phyloP scores from a whole-genome alignment of 2,888 invertebrate genomes.

The Alsophila aescularia region DNA sequence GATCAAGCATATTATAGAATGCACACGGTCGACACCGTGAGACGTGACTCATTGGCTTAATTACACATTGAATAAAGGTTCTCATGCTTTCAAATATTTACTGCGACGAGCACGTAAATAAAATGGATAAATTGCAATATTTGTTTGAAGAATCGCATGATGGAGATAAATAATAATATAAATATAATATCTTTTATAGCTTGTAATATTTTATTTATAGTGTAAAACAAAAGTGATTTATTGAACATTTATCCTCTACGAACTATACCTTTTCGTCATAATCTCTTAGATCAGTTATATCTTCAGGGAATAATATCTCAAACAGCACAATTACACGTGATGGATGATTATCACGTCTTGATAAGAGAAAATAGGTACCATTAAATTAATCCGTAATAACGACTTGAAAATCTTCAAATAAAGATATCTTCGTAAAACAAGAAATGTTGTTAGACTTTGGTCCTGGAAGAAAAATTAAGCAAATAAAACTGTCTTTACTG shows the following conservation, averaged over 20 bases:
- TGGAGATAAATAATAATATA: too few relatives aligned
- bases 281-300: conserved; percentile 24
- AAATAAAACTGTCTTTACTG: background rate
- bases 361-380: background rate
- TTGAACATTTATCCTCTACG: background rate
- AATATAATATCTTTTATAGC: too few relatives aligned
- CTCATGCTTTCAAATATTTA: conserved; percentile 37
- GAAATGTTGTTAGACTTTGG: background rate
- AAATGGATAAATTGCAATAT: conserved; percentile 16
- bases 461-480: background rate
- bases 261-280: background rate
- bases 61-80: conserved; percentile 46
- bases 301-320: conserved; percentile 8
- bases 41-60: conserved; percentile 62
- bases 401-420: conserved; percentile 2
- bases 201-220: too few relatives aligned
- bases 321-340: conserved; percentile 17
- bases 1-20: too few relatives aligned
- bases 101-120: conserved; percentile 31
- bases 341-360: conserved; percentile 8
- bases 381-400: conserved; percentile 1
- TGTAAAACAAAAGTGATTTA: too few relatives aligned
- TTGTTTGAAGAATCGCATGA: too few relatives aligned
- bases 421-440: background rate
- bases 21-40: conserved; percentile 39